Base-by-base conservation (phyloP, 2,797 vertebrate genomes). In the Enteromius argenteus region DNA sequence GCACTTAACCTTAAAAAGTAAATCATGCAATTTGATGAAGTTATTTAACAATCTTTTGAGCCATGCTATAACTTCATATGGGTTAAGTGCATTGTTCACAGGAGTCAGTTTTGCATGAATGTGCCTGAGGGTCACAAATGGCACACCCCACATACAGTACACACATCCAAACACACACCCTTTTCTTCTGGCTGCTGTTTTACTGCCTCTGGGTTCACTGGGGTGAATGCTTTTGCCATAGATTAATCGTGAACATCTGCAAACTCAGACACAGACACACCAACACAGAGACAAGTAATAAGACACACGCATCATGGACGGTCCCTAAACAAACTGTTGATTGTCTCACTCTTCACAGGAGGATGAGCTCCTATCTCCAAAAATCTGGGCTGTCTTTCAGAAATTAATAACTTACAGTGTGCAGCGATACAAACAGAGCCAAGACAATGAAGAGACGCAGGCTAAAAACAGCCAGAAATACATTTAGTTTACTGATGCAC, bases 311-410 rank as follows among this genome's bases (percentile, higher is more conserved):
- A 72, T 53, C 30, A 56, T n/a, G 75, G 81, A 75, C 46, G 46
- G 44, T 56, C 68, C 73, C 62, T 74, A 60, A 80, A 85, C 83
- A 79, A 84, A 78, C 76, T 66, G 53, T 79, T 72, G 83, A 84
- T 79, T 84, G 83, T 72, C 72, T 86, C 81, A 83, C 13, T 60
- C 56, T 79, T 83, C 53, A 79, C 60, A 53, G 19, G 35, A 67
- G 56, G 37, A 82, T 86, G 85, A 83, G 39, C 67, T 86, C 23
- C 85, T 51, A 68, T 81, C 51, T 74, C 66, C 44, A 79, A 71
- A 53, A 68, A 83, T 75, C 35, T 84, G 69, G 76, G 67, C 67
- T 23, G 32, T 27, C 19, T 11, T 72, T 60, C 76, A 32, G 44
- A 49, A 62, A 56, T 72, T 66, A 79, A 84, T 84, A 21, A 79